These are phyloP conservation scores for Melanargia galathea DNA, from an alignment of 2,888 invertebrate genomes.

Conservation along the genomic window DNA sequence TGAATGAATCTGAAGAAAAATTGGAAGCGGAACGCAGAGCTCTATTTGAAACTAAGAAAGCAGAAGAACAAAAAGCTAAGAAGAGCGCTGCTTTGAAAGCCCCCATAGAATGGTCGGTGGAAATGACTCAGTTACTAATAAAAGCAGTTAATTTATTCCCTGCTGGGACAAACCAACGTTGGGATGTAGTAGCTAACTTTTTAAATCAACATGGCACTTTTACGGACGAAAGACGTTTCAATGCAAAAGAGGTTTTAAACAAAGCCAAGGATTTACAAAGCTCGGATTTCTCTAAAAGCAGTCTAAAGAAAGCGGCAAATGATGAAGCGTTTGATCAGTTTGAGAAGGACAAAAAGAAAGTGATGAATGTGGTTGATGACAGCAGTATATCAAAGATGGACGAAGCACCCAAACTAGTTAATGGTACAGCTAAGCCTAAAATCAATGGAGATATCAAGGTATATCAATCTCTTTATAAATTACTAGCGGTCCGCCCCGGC, in stretches of 20 bases:
- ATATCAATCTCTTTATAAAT: not conserved
- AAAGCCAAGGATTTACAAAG: conserved; percentile 98
- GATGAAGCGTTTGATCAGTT: conserved; percentile 96
- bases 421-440: conserved; percentile 61
- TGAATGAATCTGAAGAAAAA: conserved; percentile 87
- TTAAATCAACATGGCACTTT: conserved; percentile 92
- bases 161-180: conserved; percentile 95
- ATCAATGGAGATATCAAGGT: conserved; percentile 59
- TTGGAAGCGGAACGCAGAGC: conserved; percentile 89
- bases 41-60: conserved; percentile 76
- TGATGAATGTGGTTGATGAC: conserved; percentile 83
- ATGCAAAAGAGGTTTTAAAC: conserved; percentile 95
- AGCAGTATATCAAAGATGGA: conserved; percentile 87
- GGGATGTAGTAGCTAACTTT: conserved; percentile 98
- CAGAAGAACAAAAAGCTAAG: conserved; percentile 71
- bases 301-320: conserved; percentile 93
- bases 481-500: too few species aligned
- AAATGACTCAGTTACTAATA: conserved; percentile 93
- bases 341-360: conserved; percentile 90
- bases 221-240: conserved; percentile 83
- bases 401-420: conserved; percentile 66
- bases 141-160: conserved; percentile 99
- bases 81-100: conserved; percentile 70
- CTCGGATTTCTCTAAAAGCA: conserved; percentile 91
- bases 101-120: conserved; percentile 89